Conservation (phyloP, 2,797 vertebrate species). For the Pygocentrus nattereri region DNA sequence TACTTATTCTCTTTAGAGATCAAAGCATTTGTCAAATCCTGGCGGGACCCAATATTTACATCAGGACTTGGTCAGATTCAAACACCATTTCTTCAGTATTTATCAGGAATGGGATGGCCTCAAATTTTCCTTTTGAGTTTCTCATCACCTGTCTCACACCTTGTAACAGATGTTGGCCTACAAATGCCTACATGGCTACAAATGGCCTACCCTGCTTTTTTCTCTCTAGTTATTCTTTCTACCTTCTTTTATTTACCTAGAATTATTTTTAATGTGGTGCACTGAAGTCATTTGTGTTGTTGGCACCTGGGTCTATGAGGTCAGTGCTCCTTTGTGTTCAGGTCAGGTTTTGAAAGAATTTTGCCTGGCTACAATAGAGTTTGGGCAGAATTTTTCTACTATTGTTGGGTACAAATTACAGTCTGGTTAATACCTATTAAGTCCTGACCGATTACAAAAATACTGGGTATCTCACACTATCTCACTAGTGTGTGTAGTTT, state of each 20-base stretch:
- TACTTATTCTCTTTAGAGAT: neutral
- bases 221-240: neutral
- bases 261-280: no score
- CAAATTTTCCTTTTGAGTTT: neutral
- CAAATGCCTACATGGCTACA: no score
- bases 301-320: neutral
- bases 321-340: neutral
- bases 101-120: neutral
- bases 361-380: no score
- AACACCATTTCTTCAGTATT: neutral
- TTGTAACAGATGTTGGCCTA: no score
- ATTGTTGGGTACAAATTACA: no score
- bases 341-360: no score
- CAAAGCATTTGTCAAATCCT: neutral
- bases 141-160: no score
- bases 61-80: neutral
- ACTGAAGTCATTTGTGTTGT: neutral
- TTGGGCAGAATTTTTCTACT: neutral
- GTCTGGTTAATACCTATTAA: neutral
- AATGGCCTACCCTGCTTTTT: neutral
- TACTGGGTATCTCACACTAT: no score
- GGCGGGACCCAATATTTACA: neutral
- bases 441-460: no score
- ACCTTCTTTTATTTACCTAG: no score
- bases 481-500: no score